A percentile compares a stretch with the other conserved stretches of the same genome.
Conservation (phyloP, 2,797 vertebrate genomes). For the Sciurus vulgaris region DNA sequence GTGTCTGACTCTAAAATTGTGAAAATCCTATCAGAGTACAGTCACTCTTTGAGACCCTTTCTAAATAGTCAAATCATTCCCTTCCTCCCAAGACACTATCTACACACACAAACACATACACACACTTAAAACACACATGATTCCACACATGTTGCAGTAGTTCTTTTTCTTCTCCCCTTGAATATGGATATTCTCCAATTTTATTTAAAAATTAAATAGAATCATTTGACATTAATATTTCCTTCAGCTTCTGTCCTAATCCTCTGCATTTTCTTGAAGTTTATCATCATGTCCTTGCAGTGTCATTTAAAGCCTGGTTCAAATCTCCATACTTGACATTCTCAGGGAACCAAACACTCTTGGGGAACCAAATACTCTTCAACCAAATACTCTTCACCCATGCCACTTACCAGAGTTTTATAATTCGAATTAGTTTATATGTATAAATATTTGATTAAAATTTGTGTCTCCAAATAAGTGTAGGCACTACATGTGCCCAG, state of each 20-base stretch:
- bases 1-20: conserved; percentile 11
- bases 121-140: background rate
- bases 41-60: background rate
- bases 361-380: background rate
- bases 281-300: background rate
- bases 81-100: too few species aligned
- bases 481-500: background rate
- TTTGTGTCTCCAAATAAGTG: background rate
- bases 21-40: background rate
- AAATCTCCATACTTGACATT: background rate
- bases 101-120: too few species aligned
- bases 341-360: background rate
- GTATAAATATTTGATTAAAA: conserved; percentile 15
- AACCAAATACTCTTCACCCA: background rate
- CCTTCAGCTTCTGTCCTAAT: background rate
- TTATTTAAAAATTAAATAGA: conserved; percentile 43
- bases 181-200: background rate
- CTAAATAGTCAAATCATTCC: background rate
- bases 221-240: background rate
- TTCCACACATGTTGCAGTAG: background rate
- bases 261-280: background rate
- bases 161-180: background rate
- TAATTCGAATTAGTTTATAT: background rate
- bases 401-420: background rate
- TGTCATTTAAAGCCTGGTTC: background rate